Conservation (phyloP, 2,113 vertebrate genomes). For the Rostratula benghalensis region DNA sequence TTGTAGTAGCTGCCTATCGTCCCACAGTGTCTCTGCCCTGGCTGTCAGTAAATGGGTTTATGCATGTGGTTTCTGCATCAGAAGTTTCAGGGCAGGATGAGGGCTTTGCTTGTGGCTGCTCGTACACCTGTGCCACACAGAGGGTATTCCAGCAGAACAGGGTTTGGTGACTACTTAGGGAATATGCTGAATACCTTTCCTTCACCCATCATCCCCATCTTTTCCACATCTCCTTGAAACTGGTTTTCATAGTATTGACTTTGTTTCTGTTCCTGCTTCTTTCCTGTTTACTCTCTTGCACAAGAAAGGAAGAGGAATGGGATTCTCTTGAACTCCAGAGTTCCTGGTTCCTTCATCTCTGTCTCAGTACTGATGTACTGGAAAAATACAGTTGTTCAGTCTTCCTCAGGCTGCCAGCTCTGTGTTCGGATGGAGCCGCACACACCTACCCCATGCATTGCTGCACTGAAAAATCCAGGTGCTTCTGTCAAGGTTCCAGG, state of each 20-base stretch:
- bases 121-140: background rate
- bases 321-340: background rate
- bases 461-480: background rate
- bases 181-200: background rate
- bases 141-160: background rate
- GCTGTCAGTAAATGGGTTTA: background rate
- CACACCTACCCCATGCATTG: too few species aligned
- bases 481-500: background rate
- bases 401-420: background rate
- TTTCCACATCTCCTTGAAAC: background rate
- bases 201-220: background rate
- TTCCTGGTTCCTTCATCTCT: background rate
- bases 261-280: background rate
- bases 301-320: background rate
- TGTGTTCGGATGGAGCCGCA: background rate
- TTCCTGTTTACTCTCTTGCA: background rate
- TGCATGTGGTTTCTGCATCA: background rate
- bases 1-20: background rate
- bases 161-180: fast-evolving
- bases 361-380: background rate
- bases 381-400: background rate
- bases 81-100: background rate
- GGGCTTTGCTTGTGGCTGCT: background rate
- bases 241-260: background rate
- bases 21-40: background rate